Percentiles rank a stretch among this genome's conserved stretches.
Conservation (phyloP, 2,888 invertebrate species). For the Molanna angustata region DNA sequence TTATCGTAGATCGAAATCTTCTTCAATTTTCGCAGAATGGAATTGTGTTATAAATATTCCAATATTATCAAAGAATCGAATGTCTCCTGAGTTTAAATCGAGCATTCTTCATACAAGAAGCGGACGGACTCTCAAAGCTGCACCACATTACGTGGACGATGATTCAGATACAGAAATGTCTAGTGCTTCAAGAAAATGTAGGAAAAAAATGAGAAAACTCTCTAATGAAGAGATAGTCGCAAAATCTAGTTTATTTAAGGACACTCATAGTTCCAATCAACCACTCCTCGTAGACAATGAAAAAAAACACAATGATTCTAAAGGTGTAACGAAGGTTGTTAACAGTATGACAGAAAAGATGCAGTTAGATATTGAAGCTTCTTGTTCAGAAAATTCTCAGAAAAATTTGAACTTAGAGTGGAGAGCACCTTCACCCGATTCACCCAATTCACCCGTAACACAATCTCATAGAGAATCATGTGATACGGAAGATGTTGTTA, state of each 20-base stretch:
- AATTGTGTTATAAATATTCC: slow-evolving; percentile 23
- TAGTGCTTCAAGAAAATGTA: slow-evolving; percentile 13
- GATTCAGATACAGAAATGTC: slow-evolving; percentile 20
- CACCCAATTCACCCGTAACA: slow-evolving; percentile 13
- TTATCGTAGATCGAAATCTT: slow-evolving; percentile 27
- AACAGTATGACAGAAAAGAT: slow-evolving; percentile 6
- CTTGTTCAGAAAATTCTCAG: not conserved
- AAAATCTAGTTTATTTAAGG: slow-evolving; percentile 23
- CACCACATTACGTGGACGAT: slow-evolving; percentile 28
- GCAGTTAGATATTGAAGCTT: not conserved
- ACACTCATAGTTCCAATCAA: slow-evolving; percentile 4
- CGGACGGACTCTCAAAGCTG: slow-evolving; percentile 22
- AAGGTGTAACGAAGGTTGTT: not conserved
- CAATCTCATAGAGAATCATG: slow-evolving; percentile 17
- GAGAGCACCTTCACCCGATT: slow-evolving; percentile 10
- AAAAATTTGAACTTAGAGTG: slow-evolving; percentile 3
- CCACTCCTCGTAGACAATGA: not conserved
- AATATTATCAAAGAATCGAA: slow-evolving; percentile 17
- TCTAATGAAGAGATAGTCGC: slow-evolving; percentile 26
- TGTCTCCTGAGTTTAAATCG: slow-evolving; percentile 11
- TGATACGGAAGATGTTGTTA: slow-evolving; percentile 3
- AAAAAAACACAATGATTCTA: not conserved
- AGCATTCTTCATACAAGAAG: slow-evolving; percentile 23
- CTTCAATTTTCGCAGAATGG: slow-evolving; percentile 28
- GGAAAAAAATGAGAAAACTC: slow-evolving; percentile 23